These are phyloP conservation scores for Camarhynchus parvulus DNA, from an alignment of 2,113 vertebrate species.

Conservation along the genomic window DNA sequence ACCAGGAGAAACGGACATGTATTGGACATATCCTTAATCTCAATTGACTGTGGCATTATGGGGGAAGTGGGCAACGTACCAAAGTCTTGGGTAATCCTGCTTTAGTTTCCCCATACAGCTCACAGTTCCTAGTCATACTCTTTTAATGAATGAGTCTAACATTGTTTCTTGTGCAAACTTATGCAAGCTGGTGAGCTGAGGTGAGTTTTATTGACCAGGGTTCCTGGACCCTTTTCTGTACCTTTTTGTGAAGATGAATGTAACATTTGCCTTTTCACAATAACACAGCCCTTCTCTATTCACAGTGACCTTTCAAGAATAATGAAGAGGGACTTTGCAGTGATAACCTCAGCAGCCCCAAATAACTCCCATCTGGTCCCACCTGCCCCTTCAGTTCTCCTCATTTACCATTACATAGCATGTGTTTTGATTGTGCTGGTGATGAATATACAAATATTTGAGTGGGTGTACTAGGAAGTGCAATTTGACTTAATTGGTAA, in stretches of 20 bases:
- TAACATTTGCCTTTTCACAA: neutral
- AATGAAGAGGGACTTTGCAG: neutral
- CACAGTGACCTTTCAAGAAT: neutral
- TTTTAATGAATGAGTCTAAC: neutral
- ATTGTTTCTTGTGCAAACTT: neutral
- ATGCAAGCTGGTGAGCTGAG: neutral
- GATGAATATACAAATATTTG: neutral
- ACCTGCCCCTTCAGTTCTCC: neutral
- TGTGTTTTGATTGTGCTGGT: neutral
- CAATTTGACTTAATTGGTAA: neutral
- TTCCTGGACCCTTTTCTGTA: neutral
- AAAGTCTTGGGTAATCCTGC: neutral
- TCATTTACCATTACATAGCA: neutral
- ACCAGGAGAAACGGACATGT: neutral
- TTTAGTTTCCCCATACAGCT: neutral
- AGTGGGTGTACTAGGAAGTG: neutral
- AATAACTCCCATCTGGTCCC: neutral
- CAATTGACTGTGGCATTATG: neutral
- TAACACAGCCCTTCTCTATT: neutral
- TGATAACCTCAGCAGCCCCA: neutral
- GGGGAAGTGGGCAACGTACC: neutral
- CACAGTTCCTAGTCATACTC: neutral
- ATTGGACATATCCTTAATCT: neutral
- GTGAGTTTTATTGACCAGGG: neutral
- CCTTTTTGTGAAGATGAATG: neutral